Percentiles rank a stretch among this genome's conserved stretches.
Conservation (phyloP, 2,888 invertebrate genomes). For the Rhagonycha fulva region DNA sequence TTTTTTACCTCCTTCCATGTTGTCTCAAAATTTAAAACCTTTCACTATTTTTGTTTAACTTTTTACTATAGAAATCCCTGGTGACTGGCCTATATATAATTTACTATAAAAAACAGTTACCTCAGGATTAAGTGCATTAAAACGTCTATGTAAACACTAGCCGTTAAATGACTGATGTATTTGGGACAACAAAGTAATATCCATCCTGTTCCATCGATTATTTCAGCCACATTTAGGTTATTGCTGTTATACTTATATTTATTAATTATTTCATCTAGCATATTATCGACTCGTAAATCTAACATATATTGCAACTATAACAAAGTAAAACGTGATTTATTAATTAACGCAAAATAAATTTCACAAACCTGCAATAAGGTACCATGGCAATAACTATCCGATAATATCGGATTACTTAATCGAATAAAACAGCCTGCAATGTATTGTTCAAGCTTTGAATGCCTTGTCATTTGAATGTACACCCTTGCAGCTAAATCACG, state of each 20-base stretch:
- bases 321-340: neutral
- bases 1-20: too few species aligned
- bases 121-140: slow-evolving; percentile 1
- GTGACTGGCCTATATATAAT: neutral
- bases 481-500: slow-evolving; percentile 76
- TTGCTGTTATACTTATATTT: neutral
- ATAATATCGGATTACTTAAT: slow-evolving; percentile 37
- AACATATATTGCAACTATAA: neutral
- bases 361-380: slow-evolving; percentile 64
- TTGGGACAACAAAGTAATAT: slow-evolving; percentile 40
- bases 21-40: too few species aligned
- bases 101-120: slow-evolving; percentile 5
- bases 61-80: neutral
- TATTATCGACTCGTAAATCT: neutral
- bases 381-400: slow-evolving; percentile 69
- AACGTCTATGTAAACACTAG: slow-evolving; percentile 47
- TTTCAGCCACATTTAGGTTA: slow-evolving; percentile 17
- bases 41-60: too few species aligned
- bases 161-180: slow-evolving; percentile 44
- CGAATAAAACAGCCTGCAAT: slow-evolving; percentile 19
- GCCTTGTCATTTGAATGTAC: slow-evolving; percentile 63
- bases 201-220: slow-evolving; percentile 36
- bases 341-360: neutral
- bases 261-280: neutral
- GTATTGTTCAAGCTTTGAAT: slow-evolving; percentile 35